phyloP scores from a whole-genome alignment of 1,140 invertebrate genomes.

The Sinella curviseta region DNA sequence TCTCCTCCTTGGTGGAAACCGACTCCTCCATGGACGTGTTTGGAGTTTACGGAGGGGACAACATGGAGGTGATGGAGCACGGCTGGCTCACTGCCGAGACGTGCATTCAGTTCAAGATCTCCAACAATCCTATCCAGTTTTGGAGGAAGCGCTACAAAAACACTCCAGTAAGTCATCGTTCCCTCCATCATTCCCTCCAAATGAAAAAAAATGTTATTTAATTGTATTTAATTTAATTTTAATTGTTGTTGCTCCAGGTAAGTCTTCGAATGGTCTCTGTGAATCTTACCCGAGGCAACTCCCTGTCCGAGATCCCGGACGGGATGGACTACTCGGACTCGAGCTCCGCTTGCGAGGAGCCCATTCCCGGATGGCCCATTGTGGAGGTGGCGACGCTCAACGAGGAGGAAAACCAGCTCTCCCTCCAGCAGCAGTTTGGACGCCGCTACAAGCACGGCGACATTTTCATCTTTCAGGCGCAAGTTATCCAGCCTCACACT shows the following conservation, averaged over 20 bases:
- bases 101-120: conserved; percentile 82
- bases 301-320: conserved; percentile 54
- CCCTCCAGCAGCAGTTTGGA: conserved; percentile 80
- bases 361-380: conserved; percentile 52
- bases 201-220: too few relatives aligned
- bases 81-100: conserved; percentile 87
- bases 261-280: conserved; percentile 71
- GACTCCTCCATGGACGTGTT: conserved; percentile 55
- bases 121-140: conserved; percentile 77
- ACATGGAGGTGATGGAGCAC: conserved; percentile 66
- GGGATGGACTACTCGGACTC: conserved; percentile 59
- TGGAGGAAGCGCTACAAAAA: conserved; percentile 69
- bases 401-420: conserved; percentile 65
- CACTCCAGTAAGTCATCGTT: conserved; percentile 28
- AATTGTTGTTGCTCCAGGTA: conserved; percentile 47
- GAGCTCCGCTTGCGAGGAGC: neutral
- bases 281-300: conserved; percentile 64
- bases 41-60: conserved; percentile 63
- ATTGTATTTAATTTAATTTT: neutral
- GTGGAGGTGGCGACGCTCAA: conserved; percentile 61
- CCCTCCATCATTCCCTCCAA: neutral
- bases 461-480: conserved; percentile 78
- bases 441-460: conserved; percentile 66
- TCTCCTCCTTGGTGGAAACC: neutral
- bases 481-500: conserved; percentile 70